Base-by-base conservation (phyloP, 2,113 vertebrate genomes). In the Sarotherodon lohbergeri region DNA sequence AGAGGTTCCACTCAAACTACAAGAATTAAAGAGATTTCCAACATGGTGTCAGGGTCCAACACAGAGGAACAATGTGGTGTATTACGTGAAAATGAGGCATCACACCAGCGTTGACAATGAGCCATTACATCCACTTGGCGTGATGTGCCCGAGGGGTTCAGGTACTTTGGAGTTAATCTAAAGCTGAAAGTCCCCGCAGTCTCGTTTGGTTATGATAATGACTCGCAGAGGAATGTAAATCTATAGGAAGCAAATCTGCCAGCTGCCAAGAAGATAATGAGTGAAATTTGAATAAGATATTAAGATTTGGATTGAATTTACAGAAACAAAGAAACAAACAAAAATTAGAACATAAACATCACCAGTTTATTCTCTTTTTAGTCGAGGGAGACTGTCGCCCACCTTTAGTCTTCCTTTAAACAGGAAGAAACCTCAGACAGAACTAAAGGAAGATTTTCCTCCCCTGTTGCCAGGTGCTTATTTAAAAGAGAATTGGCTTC, bases 61-160 rank as follows among this genome's bases (percentile, higher is more conserved):
- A 89, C n/a, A 48, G 81, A 91, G 36, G 59, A 57, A 5, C 29
- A 11, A 36, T 55, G 85, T 57, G 55, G 84, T 66, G 83, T 29
- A 85, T 90, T 87, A 92, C 57, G 87, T 91, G 80, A 83, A 89
- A 89, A 89, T 87, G 82, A 91, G 81, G 83, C 59, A 52, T 84
- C 71, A 83, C 46, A 52, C 5, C 3, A 7, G 11, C 56, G 57
- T 66, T 87, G 36, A 89, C 85, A 83, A 88, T 82, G 80, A 87
- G 81, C 46, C 46, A 32, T 89, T 90, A 86, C 89, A 83, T 81
- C 61, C 76, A 80, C 80, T 81, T 76, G 41, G 61, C 66, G 57
- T 39, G 57, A 86, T 79, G n/a, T 4, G 66, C 80, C 84, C 63
- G 0, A 71, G 41, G 73, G 84, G 34, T 68, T 87, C 56, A 81